Conservation (phyloP, 2,113 vertebrate genomes). For the Actinemys pallida region DNA sequence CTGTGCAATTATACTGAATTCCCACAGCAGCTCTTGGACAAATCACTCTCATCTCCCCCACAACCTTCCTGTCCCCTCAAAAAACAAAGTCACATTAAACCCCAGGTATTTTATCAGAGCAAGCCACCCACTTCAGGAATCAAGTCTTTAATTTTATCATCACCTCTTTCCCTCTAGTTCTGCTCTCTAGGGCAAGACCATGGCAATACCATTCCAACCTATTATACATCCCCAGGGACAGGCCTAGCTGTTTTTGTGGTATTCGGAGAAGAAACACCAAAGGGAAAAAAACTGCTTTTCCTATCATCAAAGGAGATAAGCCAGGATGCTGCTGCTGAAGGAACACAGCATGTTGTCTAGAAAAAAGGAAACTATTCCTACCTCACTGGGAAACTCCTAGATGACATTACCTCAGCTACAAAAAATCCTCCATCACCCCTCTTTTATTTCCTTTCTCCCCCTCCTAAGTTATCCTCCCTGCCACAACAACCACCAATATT, state of each 20-base stretch:
- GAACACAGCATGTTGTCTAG: background rate
- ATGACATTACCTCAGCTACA: background rate
- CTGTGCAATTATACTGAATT: background rate
- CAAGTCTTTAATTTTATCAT: background rate
- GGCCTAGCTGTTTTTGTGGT: background rate
- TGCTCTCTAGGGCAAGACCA: background rate
- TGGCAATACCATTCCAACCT: background rate
- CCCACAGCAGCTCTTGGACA: background rate
- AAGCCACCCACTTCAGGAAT: background rate
- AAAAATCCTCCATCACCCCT: background rate
- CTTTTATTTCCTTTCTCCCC: background rate
- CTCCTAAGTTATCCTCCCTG: background rate
- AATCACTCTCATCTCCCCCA: background rate
- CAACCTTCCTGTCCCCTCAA: background rate
- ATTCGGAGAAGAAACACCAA: background rate
- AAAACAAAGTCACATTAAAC: background rate
- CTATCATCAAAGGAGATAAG: background rate
- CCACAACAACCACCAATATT: background rate
- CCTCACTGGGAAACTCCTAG: background rate
- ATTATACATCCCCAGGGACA: background rate
- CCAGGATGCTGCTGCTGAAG: background rate
- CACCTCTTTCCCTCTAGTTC: background rate
- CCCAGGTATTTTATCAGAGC: background rate
- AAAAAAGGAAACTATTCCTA: background rate
- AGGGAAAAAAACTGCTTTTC: background rate